Evolutionary conservation across 2,797 vertebrate species (phyloP).

Genomic region (Botia kubotai): DNA sequence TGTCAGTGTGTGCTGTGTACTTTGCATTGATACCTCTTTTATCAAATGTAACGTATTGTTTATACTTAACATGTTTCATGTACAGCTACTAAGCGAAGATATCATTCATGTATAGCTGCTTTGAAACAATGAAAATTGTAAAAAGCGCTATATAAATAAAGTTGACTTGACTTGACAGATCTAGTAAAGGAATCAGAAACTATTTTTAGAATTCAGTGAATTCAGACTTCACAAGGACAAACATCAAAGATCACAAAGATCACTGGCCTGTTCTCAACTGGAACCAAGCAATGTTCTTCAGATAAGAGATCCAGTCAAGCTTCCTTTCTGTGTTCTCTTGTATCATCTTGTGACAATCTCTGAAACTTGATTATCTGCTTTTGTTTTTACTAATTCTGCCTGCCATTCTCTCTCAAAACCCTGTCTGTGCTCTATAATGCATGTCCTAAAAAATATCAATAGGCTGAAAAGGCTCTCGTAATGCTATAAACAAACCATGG

Average conservation of each 20-base stretch:
- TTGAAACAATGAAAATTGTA: too few relatives aligned
- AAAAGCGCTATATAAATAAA: too few relatives aligned
- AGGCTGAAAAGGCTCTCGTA: background rate
- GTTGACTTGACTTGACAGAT: too few relatives aligned
- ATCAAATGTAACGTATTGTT: too few relatives aligned
- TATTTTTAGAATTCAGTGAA: background rate
- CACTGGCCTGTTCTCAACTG: background rate
- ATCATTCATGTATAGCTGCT: too few relatives aligned
- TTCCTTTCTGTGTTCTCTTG: slow-evolving; percentile 27
- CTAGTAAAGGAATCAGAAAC: background rate
- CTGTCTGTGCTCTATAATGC: background rate
- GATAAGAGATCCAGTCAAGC: slow-evolving; percentile 18
- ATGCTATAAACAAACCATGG: slow-evolving; percentile 9
- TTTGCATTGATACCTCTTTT: too few relatives aligned
- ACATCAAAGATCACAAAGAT: background rate
- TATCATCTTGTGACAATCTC: slow-evolving; percentile 72
- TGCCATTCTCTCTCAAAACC: slow-evolving; percentile 44
- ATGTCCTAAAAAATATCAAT: slow-evolving; percentile 3
- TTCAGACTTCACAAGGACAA: background rate
- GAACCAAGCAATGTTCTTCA: slow-evolving; percentile 14
- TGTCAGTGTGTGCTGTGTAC: too few relatives aligned
- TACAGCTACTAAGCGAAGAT: too few relatives aligned
- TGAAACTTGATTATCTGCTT: slow-evolving; percentile 64
- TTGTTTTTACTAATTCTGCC: slow-evolving; percentile 56
- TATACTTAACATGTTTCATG: too few relatives aligned